Base-by-base conservation (phyloP, 2,888 invertebrate species). In the Athalia circularis region DNA sequence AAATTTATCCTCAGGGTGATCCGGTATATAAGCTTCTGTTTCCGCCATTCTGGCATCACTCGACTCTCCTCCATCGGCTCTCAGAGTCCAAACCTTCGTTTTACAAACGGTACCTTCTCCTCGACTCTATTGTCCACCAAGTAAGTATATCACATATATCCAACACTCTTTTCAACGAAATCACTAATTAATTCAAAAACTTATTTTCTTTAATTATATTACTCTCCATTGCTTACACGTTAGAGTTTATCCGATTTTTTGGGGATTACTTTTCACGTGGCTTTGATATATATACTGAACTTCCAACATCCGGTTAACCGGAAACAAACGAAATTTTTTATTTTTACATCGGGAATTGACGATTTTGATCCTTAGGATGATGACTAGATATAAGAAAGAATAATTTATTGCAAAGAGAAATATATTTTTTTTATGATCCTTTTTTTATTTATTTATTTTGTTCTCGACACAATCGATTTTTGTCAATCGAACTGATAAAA, bases 21-120 rank as follows among this genome's bases (percentile, higher is more conserved):
- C 75, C 50, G 64, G 75, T 75, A 75, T 75, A 75, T 75, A 75
- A 75, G 75, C 62, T 64, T 64, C 48, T 5, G 62, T 75, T 75
- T 75, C 75, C 75, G 64, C 75, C 48, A 75, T 75, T 62, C 75
- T 62, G 75, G 75, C 62, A 75, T 75, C 75, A 75, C 64, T 75
- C 75, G 75, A 75, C 64, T 64, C 75, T 9, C 75, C 62, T 62
- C 75, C 75, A 75, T 61, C 59, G 57, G 29, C 48, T 65, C 62
- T 61, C 75, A 43, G 50, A 61, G 75, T 75, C 62, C 75, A 52
- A 75, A 50, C 75, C 62, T 62, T 62, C 61, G 47, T 64, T 62
- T 75, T 47, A 61, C 50, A 64, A 61, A 50, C 64, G 48, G 43
- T 50, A 62, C 48, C 48, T 50, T 47, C 62, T 64, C 59, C 7